phyloP scores from a whole-genome alignment of 2,888 invertebrate species.

The Mesochorus sp. region DNA sequence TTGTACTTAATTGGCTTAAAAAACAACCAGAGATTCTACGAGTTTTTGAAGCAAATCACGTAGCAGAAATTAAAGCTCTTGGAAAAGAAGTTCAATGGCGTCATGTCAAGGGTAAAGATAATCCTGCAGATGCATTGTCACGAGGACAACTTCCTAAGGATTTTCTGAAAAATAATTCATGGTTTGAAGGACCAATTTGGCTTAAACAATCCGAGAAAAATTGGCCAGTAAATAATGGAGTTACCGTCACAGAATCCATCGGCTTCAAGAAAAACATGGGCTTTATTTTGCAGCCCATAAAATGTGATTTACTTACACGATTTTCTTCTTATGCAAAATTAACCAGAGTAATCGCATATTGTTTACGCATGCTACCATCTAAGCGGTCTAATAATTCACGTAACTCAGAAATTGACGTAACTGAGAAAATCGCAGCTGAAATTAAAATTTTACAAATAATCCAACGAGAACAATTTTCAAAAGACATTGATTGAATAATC shows the following conservation, averaged over 20 bases:
- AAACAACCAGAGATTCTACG: slow-evolving; percentile 25
- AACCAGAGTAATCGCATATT: slow-evolving; percentile 29
- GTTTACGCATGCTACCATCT: slow-evolving; percentile 19
- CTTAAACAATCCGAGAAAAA: slow-evolving; percentile 16
- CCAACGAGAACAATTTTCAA: slow-evolving; percentile 25
- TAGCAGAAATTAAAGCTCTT: slow-evolving; percentile 56
- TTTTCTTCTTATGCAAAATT: slow-evolving; percentile 43
- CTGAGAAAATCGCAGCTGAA: slow-evolving; percentile 22
- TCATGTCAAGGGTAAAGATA: slow-evolving; percentile 55
- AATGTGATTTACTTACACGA: slow-evolving; percentile 21
- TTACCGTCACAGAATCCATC: slow-evolving; percentile 4
- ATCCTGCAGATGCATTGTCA: slow-evolving; percentile 62
- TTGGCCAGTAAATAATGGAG: slow-evolving; percentile 34
- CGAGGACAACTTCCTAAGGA: slow-evolving; percentile 55
- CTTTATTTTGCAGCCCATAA: slow-evolving; percentile 4
- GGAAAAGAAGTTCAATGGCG: slow-evolving; percentile 49
- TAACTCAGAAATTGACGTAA: slow-evolving; percentile 17
- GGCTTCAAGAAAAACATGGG: slow-evolving; percentile 12
- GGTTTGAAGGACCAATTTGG: slow-evolving; percentile 58
- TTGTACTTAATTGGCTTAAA: slow-evolving; percentile 51
- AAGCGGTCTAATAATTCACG: not conserved
- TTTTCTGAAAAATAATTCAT: slow-evolving; percentile 27
- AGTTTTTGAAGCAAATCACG: slow-evolving; percentile 42
- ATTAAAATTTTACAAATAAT: slow-evolving; percentile 24
- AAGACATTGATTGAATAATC: slow-evolving; percentile 31